Conservation (phyloP, 2,888 invertebrate species). For the Gonocerus acuteangulatus region DNA sequence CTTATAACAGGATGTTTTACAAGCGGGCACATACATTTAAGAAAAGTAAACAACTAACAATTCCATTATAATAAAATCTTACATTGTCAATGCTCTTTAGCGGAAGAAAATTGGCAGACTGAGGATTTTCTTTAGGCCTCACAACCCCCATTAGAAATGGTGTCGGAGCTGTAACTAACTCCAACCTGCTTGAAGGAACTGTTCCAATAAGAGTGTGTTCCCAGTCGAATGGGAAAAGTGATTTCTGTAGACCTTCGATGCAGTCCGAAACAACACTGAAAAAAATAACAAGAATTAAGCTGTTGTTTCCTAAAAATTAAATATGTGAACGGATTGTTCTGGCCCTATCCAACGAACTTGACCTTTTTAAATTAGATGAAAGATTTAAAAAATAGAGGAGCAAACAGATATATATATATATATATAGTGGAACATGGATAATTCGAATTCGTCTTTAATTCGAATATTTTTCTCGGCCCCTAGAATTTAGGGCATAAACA, state of each 20-base stretch:
- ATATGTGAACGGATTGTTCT: too few species aligned
- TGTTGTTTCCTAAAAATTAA: background rate
- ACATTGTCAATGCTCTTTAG: constrained; percentile 51
- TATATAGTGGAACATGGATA: too few species aligned
- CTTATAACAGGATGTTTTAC: too few species aligned
- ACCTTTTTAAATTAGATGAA: too few species aligned
- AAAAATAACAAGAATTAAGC: constrained; percentile 37
- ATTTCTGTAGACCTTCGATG: constrained; percentile 64
- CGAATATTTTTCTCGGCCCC: too few species aligned
- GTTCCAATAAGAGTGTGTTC: constrained; percentile 74
- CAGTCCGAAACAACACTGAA: constrained; percentile 62
- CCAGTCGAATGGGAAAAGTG: constrained; percentile 77
- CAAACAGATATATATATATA: too few species aligned
- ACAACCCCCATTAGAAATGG: constrained; percentile 70
- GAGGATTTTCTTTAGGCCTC: constrained; percentile 40
- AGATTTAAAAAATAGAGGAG: too few species aligned
- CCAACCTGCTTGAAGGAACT: constrained; percentile 57
- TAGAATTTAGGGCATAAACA: too few species aligned
- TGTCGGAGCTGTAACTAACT: constrained; percentile 61
- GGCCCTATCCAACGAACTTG: too few species aligned
- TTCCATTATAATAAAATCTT: constrained; percentile 37
- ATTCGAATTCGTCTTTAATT: too few species aligned
- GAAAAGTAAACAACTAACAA: too few species aligned
- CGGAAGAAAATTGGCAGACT: constrained; percentile 31
- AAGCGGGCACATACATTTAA: too few species aligned